These are phyloP conservation scores for Neodiprion pinetum DNA, from an alignment of 1,140 invertebrate genomes.

Conservation along the genomic window DNA sequence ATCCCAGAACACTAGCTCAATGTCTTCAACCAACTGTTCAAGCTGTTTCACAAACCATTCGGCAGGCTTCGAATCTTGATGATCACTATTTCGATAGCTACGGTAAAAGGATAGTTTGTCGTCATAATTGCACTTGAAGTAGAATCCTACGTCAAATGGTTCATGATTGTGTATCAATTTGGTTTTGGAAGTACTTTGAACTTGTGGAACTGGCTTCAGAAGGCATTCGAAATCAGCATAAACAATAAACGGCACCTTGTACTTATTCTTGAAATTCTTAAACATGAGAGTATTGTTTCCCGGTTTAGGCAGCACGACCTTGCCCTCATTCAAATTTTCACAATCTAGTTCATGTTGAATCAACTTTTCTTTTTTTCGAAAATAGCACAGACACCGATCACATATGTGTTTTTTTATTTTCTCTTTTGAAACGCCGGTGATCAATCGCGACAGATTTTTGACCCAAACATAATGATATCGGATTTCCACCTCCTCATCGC, in stretches of 20 bases:
- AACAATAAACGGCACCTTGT: slow-evolving; percentile 30
- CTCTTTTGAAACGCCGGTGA: not conserved
- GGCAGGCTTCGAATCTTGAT: slow-evolving; percentile 38
- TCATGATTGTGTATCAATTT: slow-evolving; percentile 45
- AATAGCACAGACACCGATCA: slow-evolving; percentile 28
- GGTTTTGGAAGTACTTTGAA: slow-evolving; percentile 17
- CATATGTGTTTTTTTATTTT: not conserved
- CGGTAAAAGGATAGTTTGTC: slow-evolving; percentile 40
- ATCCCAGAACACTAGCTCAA: slow-evolving; percentile 38
- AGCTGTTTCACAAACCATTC: slow-evolving; percentile 44
- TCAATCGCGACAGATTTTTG: slow-evolving; percentile 8
- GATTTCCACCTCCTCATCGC: slow-evolving; percentile 28
- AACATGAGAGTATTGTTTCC: slow-evolving; percentile 25
- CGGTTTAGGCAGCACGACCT: slow-evolving; percentile 26
- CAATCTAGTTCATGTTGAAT: slow-evolving; percentile 33
- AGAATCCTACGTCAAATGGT: slow-evolving; percentile 49
- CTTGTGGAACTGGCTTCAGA: slow-evolving; percentile 17
- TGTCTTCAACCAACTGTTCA: slow-evolving; percentile 35
- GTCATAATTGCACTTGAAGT: slow-evolving; percentile 50
- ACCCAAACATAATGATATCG: slow-evolving; percentile 22
- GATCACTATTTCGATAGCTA: slow-evolving; percentile 39
- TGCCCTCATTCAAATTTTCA: slow-evolving; percentile 30
- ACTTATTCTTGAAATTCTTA: slow-evolving; percentile 27
- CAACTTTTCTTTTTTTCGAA: no score
- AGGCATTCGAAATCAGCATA: slow-evolving; percentile 26